These are phyloP conservation scores for Drosophila pseudoananassae DNA, from an alignment of 1,140 invertebrate species.

Conservation along the genomic window DNA sequence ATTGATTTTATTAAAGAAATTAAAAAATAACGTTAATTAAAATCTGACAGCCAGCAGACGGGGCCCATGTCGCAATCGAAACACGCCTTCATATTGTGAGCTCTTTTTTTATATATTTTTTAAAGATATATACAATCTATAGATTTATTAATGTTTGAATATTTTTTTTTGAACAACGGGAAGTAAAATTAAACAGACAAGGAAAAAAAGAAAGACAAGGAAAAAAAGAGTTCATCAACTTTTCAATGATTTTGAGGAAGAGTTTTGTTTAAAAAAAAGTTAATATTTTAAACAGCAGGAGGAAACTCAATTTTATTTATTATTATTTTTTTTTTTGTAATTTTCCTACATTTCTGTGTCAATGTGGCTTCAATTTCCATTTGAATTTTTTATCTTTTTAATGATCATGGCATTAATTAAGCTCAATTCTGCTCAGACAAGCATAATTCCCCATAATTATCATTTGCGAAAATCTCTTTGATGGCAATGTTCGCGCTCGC, in stretches of 20 bases:
- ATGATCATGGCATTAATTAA: constrained; percentile 4
- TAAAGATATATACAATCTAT: constrained; percentile 15
- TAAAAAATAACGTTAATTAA: constrained; percentile 45
- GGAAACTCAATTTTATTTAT: background rate
- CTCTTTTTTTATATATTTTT: background rate
- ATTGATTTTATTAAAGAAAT: constrained; percentile 21
- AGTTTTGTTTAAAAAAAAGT: background rate
- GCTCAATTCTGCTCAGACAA: constrained; percentile 14
- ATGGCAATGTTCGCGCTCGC: background rate
- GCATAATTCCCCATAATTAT: constrained; percentile 35
- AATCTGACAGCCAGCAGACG: constrained; percentile 37
- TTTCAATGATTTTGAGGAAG: constrained; percentile 17
- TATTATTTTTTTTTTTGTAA: background rate
- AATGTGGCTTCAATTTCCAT: background rate
- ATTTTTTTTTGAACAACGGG: constrained; percentile 23
- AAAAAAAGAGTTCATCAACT: constrained; percentile 20
- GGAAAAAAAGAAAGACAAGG: constrained; percentile 14
- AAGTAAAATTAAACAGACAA: constrained; percentile 18
- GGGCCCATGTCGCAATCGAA: constrained; percentile 1
- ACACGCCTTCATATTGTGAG: constrained; percentile 20
- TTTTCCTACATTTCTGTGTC: background rate
- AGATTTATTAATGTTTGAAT: constrained; percentile 15
- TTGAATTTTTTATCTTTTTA: background rate
- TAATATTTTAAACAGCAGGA: too few relatives aligned
- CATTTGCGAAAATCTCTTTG: constrained; percentile 24